Percentiles rank a stretch among this genome's conserved stretches.
phyloP scores from a whole-genome alignment of 2,113 vertebrate species.

The Neopipo cinnamomea region DNA sequence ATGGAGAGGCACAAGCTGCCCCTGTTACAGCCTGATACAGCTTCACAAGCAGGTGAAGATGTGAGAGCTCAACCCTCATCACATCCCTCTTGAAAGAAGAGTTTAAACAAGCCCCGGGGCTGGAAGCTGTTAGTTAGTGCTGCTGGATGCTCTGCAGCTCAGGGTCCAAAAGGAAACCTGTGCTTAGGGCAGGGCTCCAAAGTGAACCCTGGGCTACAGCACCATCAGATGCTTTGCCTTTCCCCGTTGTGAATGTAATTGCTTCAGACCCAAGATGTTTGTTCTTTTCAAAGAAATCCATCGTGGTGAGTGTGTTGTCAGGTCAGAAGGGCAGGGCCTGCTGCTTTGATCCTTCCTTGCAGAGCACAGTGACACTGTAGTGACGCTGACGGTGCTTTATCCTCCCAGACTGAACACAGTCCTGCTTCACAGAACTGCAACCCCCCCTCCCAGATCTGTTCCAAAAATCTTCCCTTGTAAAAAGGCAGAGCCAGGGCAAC shows the following conservation, averaged over 20 bases:
- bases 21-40: not conserved
- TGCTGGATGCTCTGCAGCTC: not conserved
- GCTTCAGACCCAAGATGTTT: not conserved
- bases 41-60: not conserved
- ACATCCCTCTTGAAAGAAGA: not conserved
- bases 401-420: not conserved
- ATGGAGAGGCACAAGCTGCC: not conserved
- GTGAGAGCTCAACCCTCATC: not conserved
- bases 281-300: not conserved
- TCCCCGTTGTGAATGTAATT: fast-evolving
- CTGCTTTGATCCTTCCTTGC: not conserved
- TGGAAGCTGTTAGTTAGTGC: not conserved
- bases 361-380: not conserved
- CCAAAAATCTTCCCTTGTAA: not conserved
- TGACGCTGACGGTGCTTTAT: not conserved
- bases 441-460: not conserved
- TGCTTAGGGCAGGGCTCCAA: not conserved
- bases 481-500: fast-evolving
- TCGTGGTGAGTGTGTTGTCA: fast-evolving
- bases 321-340: not conserved
- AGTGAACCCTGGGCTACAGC: fast-evolving
- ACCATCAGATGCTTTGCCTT: not conserved
- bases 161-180: not conserved
- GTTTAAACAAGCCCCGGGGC: not conserved
- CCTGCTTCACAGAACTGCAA: fast-evolving